Conservation (phyloP, 2,888 invertebrate genomes). For the Masnerella sp. region DNA sequence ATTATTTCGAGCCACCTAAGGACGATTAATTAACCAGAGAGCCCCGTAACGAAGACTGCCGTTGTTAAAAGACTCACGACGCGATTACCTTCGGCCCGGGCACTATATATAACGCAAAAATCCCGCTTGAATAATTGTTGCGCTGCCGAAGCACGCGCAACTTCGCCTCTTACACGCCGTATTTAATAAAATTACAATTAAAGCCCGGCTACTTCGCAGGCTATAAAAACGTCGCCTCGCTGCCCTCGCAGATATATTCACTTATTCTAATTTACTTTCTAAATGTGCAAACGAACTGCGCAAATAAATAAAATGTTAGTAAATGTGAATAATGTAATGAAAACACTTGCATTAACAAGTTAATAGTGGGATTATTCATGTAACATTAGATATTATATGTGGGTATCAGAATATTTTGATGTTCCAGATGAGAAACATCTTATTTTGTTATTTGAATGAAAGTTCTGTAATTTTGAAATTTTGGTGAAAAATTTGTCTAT, state of each 20-base stretch:
- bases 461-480: too few relatives aligned
- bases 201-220: slow-evolving; percentile 30
- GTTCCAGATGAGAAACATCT: too few relatives aligned
- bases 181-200: slow-evolving; percentile 44
- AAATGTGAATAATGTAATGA: too few relatives aligned
- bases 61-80: slow-evolving; percentile 60
- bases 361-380: too few relatives aligned
- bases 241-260: slow-evolving; percentile 13
- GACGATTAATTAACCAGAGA: slow-evolving; percentile 70
- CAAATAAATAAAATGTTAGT: too few relatives aligned
- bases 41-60: slow-evolving; percentile 51
- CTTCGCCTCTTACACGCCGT: slow-evolving; percentile 13
- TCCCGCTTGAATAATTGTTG: slow-evolving; percentile 68
- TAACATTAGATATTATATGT: too few relatives aligned
- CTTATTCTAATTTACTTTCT: slow-evolving; percentile 16
- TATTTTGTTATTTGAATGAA: too few relatives aligned
- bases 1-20: slow-evolving; percentile 65
- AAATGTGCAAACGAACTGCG: too few relatives aligned
- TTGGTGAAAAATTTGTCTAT: too few relatives aligned
- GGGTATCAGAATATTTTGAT: too few relatives aligned
- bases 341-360: too few relatives aligned
- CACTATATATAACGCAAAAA: slow-evolving; percentile 58
- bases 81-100: slow-evolving; percentile 38
- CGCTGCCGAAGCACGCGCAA: slow-evolving; percentile 33
- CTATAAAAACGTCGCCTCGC: slow-evolving; percentile 19